A percentile compares a stretch with the other conserved stretches of the same genome.
These are phyloP conservation scores for Characodon lateralis DNA, from an alignment of 2,797 vertebrate species.

Conservation along the genomic window DNA sequence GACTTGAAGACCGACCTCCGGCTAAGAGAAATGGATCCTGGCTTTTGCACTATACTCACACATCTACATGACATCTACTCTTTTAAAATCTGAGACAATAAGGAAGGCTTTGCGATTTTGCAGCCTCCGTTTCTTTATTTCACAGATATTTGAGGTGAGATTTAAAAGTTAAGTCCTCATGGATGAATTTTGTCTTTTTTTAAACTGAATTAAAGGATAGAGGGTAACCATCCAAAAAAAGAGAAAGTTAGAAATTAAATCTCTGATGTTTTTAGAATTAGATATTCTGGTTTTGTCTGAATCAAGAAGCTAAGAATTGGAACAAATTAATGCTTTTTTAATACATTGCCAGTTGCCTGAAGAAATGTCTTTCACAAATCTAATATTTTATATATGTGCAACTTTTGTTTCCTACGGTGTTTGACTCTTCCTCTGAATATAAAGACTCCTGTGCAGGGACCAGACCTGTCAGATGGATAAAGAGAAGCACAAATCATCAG, in stretches of 20 bases:
- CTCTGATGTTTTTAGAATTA: not conserved
- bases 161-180: not conserved
- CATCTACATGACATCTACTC: not conserved
- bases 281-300: not conserved
- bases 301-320: not conserved
- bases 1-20: not conserved
- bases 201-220: not conserved
- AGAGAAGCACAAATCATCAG: slow-evolving; percentile 37
- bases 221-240: not conserved
- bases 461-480: slow-evolving; percentile 24
- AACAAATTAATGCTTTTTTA: not conserved
- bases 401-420: slow-evolving; percentile 14
- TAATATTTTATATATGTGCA: not conserved
- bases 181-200: not conserved
- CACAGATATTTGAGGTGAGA: not conserved
- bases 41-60: not conserved
- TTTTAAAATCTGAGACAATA: not conserved
- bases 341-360: not conserved
- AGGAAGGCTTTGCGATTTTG: not conserved
- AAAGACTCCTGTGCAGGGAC: slow-evolving; percentile 32
- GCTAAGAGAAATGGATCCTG: not conserved
- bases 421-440: slow-evolving; percentile 16
- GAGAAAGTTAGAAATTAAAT: no score
- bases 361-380: not conserved
- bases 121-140: not conserved